A percentile compares a stretch with the other conserved stretches of the same genome.
These are phyloP conservation scores for Drosophila setifemur DNA, from an alignment of 1,140 invertebrate genomes.

Conservation along the genomic window DNA sequence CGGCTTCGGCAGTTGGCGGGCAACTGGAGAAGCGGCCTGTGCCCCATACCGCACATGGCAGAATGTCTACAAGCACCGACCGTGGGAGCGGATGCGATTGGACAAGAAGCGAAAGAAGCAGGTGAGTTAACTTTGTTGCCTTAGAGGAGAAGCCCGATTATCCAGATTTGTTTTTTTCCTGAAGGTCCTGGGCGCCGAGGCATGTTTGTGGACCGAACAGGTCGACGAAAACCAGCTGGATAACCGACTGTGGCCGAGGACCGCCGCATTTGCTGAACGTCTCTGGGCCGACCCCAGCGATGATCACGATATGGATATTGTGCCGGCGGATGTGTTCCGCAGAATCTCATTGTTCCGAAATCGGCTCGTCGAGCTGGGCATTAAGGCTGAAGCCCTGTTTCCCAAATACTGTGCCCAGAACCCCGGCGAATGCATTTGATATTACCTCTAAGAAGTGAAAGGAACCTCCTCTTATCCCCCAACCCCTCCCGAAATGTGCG, in stretches of 20 bases:
- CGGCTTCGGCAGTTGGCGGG: constrained; percentile 91
- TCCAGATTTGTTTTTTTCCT: too few species aligned
- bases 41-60: constrained; percentile 92
- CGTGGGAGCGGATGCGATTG: constrained; percentile 85
- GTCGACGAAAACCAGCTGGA: constrained; percentile 85
- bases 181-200: constrained; percentile 86
- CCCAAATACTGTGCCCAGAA: constrained; percentile 89
- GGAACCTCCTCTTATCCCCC: constrained; percentile 2
- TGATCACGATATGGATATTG: constrained; percentile 71
- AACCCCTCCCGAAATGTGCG: constrained; percentile 38
- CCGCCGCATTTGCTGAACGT: constrained; percentile 86
- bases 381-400: constrained; percentile 87
- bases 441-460: constrained; percentile 66
- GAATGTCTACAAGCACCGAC: constrained; percentile 91
- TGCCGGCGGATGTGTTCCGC: constrained; percentile 75
- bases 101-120: constrained; percentile 71
- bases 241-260: constrained; percentile 88
- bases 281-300: constrained; percentile 81
- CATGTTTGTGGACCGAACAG: constrained; percentile 88
- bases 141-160: background rate
- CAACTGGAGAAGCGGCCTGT: constrained; percentile 87
- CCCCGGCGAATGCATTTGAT: constrained; percentile 83
- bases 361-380: constrained; percentile 85
- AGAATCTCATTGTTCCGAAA: constrained; percentile 82
- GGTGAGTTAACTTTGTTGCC: constrained; percentile 15